Percentiles rank a stretch among this genome's conserved stretches.
Evolutionary conservation across 2,888 invertebrate species (phyloP).

Genomic region (Torymus auratus): DNA sequence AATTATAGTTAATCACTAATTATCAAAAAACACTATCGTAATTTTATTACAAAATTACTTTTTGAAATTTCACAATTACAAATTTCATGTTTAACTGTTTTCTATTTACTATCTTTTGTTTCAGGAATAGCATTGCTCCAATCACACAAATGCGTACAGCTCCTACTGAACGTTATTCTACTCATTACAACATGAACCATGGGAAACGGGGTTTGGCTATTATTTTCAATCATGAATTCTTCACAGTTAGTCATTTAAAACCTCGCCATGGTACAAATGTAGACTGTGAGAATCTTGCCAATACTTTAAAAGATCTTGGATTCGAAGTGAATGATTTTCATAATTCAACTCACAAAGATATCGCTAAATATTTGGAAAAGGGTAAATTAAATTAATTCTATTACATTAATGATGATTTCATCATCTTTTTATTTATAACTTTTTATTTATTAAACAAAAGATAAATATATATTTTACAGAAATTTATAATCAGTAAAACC

Average conservation of each 20-base stretch:
- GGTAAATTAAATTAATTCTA: conserved; percentile 73
- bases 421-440: conserved; percentile 1
- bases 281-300: conserved; percentile 86
- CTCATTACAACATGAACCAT: conserved; percentile 92
- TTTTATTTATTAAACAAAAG: too few relatives aligned
- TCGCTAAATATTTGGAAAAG: conserved; percentile 82
- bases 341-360: conserved; percentile 84
- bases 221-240: conserved; percentile 94
- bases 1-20: too few relatives aligned
- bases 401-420: not conserved
- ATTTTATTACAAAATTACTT: too few relatives aligned
- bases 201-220: conserved; percentile 88
- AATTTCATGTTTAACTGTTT: conserved; percentile 6
- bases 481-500: too few relatives aligned
- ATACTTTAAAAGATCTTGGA: conserved; percentile 82
- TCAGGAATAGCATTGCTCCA: conserved; percentile 67
- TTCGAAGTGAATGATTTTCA: conserved; percentile 85
- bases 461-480: too few relatives aligned
- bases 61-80: not conserved
- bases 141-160: conserved; percentile 66
- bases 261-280: conserved; percentile 89
- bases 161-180: conserved; percentile 81
- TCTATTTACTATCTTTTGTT: not conserved
- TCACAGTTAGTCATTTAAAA: conserved; percentile 85
- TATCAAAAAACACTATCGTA: too few relatives aligned